These are phyloP conservation scores for Sardinella longiceps DNA, from an alignment of 2,797 vertebrate genomes.

Conservation along the genomic window DNA sequence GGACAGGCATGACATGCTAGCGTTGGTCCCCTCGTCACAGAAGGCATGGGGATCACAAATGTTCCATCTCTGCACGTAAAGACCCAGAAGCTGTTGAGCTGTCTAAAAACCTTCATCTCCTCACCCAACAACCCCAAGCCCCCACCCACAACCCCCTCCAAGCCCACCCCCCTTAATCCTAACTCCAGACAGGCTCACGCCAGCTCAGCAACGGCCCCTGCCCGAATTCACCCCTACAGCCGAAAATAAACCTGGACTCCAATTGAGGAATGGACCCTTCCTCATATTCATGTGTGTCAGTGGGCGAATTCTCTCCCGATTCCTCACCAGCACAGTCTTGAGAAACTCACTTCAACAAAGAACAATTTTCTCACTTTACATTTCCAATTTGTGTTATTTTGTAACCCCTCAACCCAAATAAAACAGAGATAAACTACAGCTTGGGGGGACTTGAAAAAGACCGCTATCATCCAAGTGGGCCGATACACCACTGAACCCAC, in stretches of 20 bases:
- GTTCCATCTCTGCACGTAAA: constrained; percentile 60
- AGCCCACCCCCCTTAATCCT: constrained; percentile 67
- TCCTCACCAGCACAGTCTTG: not conserved
- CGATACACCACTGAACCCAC: constrained; percentile 37
- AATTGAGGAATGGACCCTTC: not conserved
- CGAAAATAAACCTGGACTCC: constrained; percentile 16
- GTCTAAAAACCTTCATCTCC: constrained; percentile 64
- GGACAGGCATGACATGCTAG: not conserved
- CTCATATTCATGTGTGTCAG: constrained; percentile 4
- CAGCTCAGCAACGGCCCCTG: constrained; percentile 64
- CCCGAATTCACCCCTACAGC: constrained; percentile 57
- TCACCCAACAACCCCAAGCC: constrained; percentile 40
- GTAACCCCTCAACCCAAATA: not conserved
- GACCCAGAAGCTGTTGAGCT: constrained; percentile 63
- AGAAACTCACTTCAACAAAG: not conserved
- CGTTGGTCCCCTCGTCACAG: not conserved
- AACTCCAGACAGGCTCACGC: constrained; percentile 75
- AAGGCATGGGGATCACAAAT: constrained; percentile 37
- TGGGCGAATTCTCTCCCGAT: not conserved
- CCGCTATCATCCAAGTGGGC: constrained; percentile 49
- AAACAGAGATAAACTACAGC: constrained; percentile 22
- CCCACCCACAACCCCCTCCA: too few relatives aligned
- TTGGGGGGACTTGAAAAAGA: constrained; percentile 43
- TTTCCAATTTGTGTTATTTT: constrained; percentile 22
- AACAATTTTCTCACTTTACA: not conserved